Evolutionary conservation across 2,797 vertebrate species (phyloP), one percentile per base, ranked within the genome.

Genomic region (Coilia nasus): DNA sequence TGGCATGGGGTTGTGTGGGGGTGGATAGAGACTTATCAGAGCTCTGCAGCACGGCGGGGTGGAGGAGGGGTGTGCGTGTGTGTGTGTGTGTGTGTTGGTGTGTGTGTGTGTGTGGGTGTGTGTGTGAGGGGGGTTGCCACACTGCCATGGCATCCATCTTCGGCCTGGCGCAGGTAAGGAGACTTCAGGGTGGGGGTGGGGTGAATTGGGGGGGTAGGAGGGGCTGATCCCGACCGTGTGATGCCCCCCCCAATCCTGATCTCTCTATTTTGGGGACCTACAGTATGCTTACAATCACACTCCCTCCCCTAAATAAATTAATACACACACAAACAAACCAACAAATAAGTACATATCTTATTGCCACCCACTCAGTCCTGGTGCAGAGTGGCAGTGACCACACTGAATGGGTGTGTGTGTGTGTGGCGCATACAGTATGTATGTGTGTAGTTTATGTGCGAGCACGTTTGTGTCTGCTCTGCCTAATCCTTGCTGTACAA

Each of bases 1-100:
- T 75, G 46, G 46, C 7, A 14, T 54, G 50, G 50, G 35, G 35
- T 41, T 28, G 71, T 12, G 44, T 19, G 31, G 31, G 44, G 12
- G 75, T 80, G 28, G 28, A 78, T 78, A 78, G 71, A 78, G 71
- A 78, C 71, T 78, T 78, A 78, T 78, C 71, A 78, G 71, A 19
- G 31, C 71, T 78, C 71, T 78, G 71, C 71, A 78, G 71, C 71
- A 78, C 3, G 35, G 71, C 41, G 11, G 35, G 71, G 67, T 15
- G 67, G 12, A 17, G 71, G 71, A 17, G 35, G 17, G 4, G 67
- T 35, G 35, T 78, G 35, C 9, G 50, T 54, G 50, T 54, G 50
- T 54, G 50, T 54, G 50, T 54, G 50, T 54, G 50, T 54, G 50
- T 54, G 50, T 54, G 50, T 54, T 3, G 3, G 50, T 54, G 50